Evolutionary conservation across 2,888 invertebrate genomes (phyloP).

Genomic region (Philopedon plagiatum): DNA sequence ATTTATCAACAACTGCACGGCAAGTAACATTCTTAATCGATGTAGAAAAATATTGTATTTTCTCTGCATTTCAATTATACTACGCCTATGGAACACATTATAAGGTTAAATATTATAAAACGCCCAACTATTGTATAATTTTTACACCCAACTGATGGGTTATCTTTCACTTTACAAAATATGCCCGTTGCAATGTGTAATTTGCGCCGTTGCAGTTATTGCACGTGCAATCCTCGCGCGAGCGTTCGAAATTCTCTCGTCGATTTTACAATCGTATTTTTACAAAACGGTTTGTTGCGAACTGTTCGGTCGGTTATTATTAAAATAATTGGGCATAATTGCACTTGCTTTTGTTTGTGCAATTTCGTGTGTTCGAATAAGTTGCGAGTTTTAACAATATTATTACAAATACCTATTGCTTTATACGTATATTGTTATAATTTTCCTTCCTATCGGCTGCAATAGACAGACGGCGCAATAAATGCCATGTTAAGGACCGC

Average conservation of each 20-base stretch:
- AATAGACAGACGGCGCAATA: neutral
- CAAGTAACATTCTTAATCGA: too few species aligned
- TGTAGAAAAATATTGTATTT: too few species aligned
- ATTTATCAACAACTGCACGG: too few species aligned
- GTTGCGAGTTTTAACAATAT: slow-evolving; percentile 13
- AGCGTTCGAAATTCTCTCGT: slow-evolving; percentile 30
- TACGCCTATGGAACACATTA: slow-evolving; percentile 7
- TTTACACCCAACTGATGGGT: slow-evolving; percentile 32
- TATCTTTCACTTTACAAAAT: slow-evolving; percentile 37
- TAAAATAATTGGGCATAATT: slow-evolving; percentile 37
- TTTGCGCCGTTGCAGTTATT: slow-evolving; percentile 39
- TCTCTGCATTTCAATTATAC: too few species aligned
- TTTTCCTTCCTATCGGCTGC: neutral
- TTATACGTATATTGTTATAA: slow-evolving; percentile 2
- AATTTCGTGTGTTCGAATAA: slow-evolving; percentile 14
- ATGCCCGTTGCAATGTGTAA: slow-evolving; percentile 34
- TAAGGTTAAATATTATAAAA: slow-evolving; percentile 38
- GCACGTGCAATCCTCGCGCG: slow-evolving; percentile 45
- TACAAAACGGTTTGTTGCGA: slow-evolving; percentile 39
- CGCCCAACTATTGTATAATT: slow-evolving; percentile 33
- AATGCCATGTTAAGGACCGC: too few species aligned
- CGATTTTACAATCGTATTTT: slow-evolving; percentile 42
- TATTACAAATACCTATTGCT: slow-evolving; percentile 10
- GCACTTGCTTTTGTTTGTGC: slow-evolving; percentile 31
- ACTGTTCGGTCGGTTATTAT: slow-evolving; percentile 31